Base-by-base conservation (phyloP, 1,140 invertebrate species). In the Neodiprion lecontei region DNA sequence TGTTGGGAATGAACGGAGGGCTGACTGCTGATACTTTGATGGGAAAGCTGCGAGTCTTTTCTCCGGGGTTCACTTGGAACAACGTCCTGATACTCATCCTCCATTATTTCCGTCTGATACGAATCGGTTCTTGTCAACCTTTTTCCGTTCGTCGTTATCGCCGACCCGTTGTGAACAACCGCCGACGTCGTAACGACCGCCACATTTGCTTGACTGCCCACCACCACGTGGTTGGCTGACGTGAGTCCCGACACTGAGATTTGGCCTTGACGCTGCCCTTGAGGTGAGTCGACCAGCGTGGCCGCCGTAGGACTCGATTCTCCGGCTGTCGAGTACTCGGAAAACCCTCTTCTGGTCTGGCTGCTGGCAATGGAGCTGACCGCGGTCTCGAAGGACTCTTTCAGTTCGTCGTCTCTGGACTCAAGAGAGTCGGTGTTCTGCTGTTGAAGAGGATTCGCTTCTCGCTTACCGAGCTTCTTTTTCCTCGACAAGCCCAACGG, bases 381-480 rank as follows among this genome's bases (percentile, higher is more conserved):
- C 9, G 89, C 90, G 17, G 91, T 91, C 74, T 91, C 91, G 78
- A 91, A 92, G 4, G 91, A 91, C 69, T 92, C 89, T 74, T 90
- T 89, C 48, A 90, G 74, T 48, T 91, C 90, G 74, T 91, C 90
- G 74, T 91, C 90, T 48, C 87, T 84, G 0, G 90, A 91, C 74
- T 91, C 91, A 68, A 91, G 79, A 10, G 90, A 91, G 78, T 91
- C 90, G 0, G 88, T 90, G 73, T 90, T 89, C 49, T 90, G 88
- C 69, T 90, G 87, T 4, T 89, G 76, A 17, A 89, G 74, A 5
- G 87, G 83, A 75, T 84, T 88, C 14, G 78, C 78, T 23, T 85
- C 83, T n/a, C 85, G 80, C 70, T 84, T 85, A n/a, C 73, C 76
- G 14, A 72, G 28, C 7, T 86, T 78, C 61, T 82, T 83, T 72